Evolutionary conservation across 2,113 vertebrate genomes (phyloP).

Genomic region (Willisornis vidua): DNA sequence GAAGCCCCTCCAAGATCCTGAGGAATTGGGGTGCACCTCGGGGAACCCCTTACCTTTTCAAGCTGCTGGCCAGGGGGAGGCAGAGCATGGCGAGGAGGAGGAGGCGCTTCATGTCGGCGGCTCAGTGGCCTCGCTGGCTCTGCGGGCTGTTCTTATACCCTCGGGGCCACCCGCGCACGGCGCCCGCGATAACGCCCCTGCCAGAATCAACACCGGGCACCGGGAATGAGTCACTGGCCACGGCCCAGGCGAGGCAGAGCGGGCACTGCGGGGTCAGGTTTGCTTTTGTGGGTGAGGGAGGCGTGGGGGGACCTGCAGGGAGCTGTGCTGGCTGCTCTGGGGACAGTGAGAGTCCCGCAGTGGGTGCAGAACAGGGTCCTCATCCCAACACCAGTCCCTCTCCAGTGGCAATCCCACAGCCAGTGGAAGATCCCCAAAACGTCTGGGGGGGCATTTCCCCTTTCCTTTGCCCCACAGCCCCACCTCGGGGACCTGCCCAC

Average conservation of each 20-base stretch:
- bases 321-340: rapidly evolving
- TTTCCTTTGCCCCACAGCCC: neutral
- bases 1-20: rapidly evolving
- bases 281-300: conserved; percentile 10
- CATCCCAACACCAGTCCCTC: rapidly evolving
- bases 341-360: rapidly evolving
- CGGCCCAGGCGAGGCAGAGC: neutral
- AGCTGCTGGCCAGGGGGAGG: neutral
- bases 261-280: neutral
- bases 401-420: rapidly evolving
- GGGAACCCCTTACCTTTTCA: conserved; percentile 49
- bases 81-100: neutral
- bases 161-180: neutral
- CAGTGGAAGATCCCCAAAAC: rapidly evolving
- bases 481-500: rapidly evolving
- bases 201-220: conserved; percentile 37
- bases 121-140: neutral
- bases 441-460: rapidly evolving
- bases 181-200: neutral
- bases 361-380: rapidly evolving
- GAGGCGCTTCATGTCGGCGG: conserved; percentile 12
- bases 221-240: conserved; percentile 23
- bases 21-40: neutral
- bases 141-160: neutral
- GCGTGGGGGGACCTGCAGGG: rapidly evolving